A percentile compares a stretch with the other conserved stretches of the same genome.
Conservation (phyloP, 2,113 vertebrate genomes). For the Spilogale gracilis region DNA sequence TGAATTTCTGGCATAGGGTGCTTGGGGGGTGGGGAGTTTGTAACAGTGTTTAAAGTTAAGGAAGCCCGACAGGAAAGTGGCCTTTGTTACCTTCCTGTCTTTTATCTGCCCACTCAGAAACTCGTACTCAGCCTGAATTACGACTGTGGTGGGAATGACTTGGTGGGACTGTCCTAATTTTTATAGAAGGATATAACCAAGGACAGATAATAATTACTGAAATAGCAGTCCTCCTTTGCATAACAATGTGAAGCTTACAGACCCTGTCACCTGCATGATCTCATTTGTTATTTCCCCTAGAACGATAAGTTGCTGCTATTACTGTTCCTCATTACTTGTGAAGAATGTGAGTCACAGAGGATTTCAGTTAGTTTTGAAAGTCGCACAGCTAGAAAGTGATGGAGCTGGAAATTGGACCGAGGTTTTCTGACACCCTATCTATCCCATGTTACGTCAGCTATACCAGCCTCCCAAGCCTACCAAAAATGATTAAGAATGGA, state of each 20-base stretch:
- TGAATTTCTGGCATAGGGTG: neutral
- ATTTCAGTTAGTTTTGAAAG: constrained; percentile 39
- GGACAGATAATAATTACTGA: neutral
- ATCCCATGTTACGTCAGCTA: neutral
- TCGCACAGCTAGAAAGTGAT: neutral
- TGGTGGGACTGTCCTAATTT: constrained; percentile 15
- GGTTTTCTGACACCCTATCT: neutral
- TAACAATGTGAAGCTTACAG: constrained; percentile 14
- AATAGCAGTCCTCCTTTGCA: constrained; percentile 15
- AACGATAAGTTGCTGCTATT: neutral
- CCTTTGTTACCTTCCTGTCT: neutral
- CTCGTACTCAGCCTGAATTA: neutral
- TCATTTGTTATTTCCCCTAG: constrained; percentile 7
- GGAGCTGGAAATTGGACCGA: neutral
- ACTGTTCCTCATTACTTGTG: constrained; percentile 3
- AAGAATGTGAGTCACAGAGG: neutral
- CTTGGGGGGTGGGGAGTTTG: neutral
- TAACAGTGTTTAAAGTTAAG: constrained; percentile 33
- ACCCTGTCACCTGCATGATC: neutral
- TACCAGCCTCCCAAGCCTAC: neutral
- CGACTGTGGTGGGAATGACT: neutral
- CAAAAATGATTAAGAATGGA: neutral
- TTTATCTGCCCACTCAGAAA: neutral
- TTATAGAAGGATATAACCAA: constrained; percentile 34
- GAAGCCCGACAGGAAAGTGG: neutral